Conservation (phyloP, 2,113 vertebrate genomes). For the Eclectus roratus region DNA sequence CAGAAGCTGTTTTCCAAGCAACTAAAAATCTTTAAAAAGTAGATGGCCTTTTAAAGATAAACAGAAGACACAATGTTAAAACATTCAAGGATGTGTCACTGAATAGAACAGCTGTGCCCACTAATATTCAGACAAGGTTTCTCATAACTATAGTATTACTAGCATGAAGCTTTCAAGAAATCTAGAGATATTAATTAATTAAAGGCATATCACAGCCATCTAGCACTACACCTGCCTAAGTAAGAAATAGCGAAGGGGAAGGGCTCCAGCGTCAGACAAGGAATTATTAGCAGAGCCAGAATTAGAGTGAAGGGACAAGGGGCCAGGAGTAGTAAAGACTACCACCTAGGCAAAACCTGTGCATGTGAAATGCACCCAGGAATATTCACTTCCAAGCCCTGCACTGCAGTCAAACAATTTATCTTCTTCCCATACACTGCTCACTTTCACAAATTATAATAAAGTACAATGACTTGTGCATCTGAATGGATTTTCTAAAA, state of each 20-base stretch:
- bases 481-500: neutral
- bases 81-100: neutral
- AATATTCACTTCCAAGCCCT: neutral
- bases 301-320: neutral
- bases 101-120: neutral
- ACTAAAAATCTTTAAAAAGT: neutral
- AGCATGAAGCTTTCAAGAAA: neutral
- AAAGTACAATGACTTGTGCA: neutral
- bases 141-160: neutral
- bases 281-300: neutral
- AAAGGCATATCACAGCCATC: neutral
- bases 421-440: neutral
- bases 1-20: neutral
- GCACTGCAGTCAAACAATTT: neutral
- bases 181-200: neutral
- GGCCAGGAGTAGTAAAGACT: neutral
- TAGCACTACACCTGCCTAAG: neutral
- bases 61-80: neutral
- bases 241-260: neutral
- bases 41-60: neutral
- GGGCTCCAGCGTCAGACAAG: neutral
- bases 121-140: neutral
- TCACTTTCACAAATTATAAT: neutral
- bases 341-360: neutral
- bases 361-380: neutral